Evolutionary conservation across 92 coral and sea anemone genomes (phyloP).

Genomic region (Scolanthus callimorphus): DNA sequence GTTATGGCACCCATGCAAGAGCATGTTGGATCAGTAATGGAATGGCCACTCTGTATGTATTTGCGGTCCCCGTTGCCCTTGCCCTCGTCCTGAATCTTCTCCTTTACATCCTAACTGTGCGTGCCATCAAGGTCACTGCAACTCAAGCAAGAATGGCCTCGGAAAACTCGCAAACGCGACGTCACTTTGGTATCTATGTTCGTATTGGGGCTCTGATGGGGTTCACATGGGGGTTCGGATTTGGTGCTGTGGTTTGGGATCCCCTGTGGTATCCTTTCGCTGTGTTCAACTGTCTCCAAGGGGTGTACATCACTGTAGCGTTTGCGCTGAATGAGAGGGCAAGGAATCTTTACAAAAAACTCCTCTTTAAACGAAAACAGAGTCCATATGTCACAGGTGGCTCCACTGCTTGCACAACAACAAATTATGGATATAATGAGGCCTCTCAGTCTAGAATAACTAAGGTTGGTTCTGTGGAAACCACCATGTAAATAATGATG

Average conservation of each 20-base stretch:
- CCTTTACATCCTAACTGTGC: conserved; percentile 29
- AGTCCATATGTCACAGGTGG: no score
- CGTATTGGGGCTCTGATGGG: conserved; percentile 51
- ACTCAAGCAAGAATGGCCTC: conserved; percentile 28
- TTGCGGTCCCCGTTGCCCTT: conserved; percentile 33
- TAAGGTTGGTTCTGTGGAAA: no score
- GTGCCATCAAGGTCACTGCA: conserved; percentile 35
- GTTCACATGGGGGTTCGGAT: conserved; percentile 38
- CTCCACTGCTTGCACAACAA: no score
- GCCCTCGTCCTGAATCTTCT: conserved; percentile 17
- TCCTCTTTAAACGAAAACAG: no score
- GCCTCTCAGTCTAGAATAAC: no score
- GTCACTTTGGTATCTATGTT: conserved; percentile 32
- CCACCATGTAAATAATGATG: no score
- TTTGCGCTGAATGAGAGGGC: conserved; percentile 28
- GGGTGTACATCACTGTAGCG: conserved; percentile 42
- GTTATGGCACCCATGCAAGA: conserved; percentile 17
- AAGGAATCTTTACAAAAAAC: conserved; percentile 8
- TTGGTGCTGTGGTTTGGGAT: conserved; percentile 17
- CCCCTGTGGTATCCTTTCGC: conserved; percentile 32
- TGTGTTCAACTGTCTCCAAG: conserved; percentile 33
- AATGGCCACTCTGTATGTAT: conserved; percentile 23
- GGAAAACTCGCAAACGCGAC: conserved; percentile 10
- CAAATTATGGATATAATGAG: no score
- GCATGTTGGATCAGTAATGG: conserved; percentile 45